Percentiles rank a stretch among this genome's conserved stretches.
Evolutionary conservation across 2,888 invertebrate genomes (phyloP).

Genomic region (Drosophila setosimentum): DNA sequence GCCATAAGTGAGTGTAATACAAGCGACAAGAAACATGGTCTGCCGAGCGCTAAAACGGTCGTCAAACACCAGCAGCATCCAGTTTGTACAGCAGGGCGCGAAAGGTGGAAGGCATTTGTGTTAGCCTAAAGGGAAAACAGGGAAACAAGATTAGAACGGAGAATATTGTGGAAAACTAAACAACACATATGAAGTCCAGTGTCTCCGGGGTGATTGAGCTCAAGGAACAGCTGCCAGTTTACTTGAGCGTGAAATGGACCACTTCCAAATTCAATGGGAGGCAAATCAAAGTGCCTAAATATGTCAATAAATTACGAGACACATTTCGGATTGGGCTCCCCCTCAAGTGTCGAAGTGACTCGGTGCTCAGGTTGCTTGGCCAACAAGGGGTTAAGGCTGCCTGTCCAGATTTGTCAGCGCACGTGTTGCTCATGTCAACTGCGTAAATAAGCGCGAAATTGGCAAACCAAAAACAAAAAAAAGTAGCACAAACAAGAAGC

Average conservation of each 20-base stretch:
- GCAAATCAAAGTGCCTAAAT: slow-evolving; percentile 62
- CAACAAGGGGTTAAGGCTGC: slow-evolving; percentile 55
- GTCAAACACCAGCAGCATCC: slow-evolving; percentile 34
- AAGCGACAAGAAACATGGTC: slow-evolving; percentile 47
- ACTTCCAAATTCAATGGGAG: slow-evolving; percentile 31
- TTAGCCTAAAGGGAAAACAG: slow-evolving; percentile 44
- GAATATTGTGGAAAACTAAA: slow-evolving; percentile 15
- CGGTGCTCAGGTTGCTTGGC: background rate
- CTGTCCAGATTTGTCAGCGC: slow-evolving; percentile 63
- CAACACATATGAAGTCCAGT: slow-evolving; percentile 35
- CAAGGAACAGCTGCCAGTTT: slow-evolving; percentile 42
- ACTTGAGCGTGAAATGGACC: slow-evolving; percentile 57
- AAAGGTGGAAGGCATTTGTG: slow-evolving; percentile 45
- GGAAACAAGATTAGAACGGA: slow-evolving; percentile 3
- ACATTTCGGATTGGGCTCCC: slow-evolving; percentile 27
- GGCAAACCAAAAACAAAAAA: slow-evolving; percentile 36
- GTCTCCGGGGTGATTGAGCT: slow-evolving; percentile 53
- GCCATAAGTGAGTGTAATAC: slow-evolving; percentile 70
- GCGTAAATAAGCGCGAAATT: slow-evolving; percentile 77
- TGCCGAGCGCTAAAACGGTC: slow-evolving; percentile 25
- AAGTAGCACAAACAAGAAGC: slow-evolving; percentile 5
- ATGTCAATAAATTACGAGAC: slow-evolving; percentile 69
- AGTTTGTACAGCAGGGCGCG: slow-evolving; percentile 42
- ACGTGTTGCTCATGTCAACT: slow-evolving; percentile 75
- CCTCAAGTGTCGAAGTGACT: slow-evolving; percentile 68